Percentiles rank a stretch among this genome's conserved stretches.
phyloP scores from a whole-genome alignment of 2,888 invertebrate genomes.

The Acleris sparsana region DNA sequence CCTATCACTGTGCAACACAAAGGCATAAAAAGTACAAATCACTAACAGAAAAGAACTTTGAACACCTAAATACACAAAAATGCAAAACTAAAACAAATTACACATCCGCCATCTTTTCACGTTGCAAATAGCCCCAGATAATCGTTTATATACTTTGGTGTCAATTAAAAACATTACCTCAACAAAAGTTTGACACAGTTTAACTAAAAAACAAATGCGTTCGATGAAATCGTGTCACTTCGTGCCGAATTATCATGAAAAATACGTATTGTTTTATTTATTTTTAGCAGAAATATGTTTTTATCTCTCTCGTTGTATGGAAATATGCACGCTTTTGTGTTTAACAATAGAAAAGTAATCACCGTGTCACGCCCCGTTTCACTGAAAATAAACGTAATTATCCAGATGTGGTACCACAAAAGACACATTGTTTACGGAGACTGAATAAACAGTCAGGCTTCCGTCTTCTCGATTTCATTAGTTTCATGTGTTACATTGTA shows the following conservation, averaged over 20 bases:
- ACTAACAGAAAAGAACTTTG: too few relatives aligned
- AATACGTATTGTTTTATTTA: neutral
- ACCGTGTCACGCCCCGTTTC: constrained; percentile 1
- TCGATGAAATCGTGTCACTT: neutral
- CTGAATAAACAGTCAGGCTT: neutral
- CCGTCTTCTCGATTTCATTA: neutral
- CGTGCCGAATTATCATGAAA: neutral
- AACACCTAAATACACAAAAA: too few relatives aligned
- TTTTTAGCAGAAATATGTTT: neutral
- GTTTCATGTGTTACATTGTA: neutral
- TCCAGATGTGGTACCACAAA: neutral
- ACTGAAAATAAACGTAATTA: neutral
- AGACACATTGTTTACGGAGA: neutral
- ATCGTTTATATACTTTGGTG: too few relatives aligned
- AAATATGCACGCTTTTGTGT: constrained; percentile 2
- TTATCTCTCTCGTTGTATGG: neutral
- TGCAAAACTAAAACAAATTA: too few relatives aligned
- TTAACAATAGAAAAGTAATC: neutral
- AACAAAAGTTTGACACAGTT: too few relatives aligned
- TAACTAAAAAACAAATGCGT: neutral
- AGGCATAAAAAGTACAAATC: too few relatives aligned
- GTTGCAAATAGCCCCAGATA: too few relatives aligned
- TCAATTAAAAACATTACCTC: too few relatives aligned
- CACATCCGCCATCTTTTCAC: too few relatives aligned
- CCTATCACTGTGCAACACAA: too few relatives aligned